A percentile compares a stretch with the other conserved stretches of the same genome.
These are phyloP conservation scores for Dryas iulia DNA, from an alignment of 1,140 invertebrate species.

Conservation along the genomic window DNA sequence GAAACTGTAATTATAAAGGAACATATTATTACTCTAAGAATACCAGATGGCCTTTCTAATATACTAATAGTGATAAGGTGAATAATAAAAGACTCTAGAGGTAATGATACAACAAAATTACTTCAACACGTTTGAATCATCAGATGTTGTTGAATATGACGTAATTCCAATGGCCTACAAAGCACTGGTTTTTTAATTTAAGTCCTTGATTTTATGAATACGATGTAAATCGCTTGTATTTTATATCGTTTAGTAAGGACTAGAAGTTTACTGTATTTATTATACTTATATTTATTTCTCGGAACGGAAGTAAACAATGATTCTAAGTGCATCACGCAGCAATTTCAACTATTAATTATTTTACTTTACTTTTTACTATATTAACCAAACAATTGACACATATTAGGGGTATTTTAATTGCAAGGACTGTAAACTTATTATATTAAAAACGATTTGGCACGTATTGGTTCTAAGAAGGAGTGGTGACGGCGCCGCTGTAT, in stretches of 20 bases:
- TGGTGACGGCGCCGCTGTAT: slow-evolving; percentile 69
- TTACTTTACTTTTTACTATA: not conserved
- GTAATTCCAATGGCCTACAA: slow-evolving; percentile 57
- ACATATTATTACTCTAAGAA: not conserved
- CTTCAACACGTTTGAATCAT: slow-evolving; percentile 47
- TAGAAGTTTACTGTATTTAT: no score
- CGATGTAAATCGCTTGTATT: not conserved
- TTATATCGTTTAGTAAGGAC: not conserved
- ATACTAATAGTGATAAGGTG: slow-evolving; percentile 8
- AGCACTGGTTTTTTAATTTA: slow-evolving; percentile 43
- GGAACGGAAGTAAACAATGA: not conserved
- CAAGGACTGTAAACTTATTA: slow-evolving; percentile 20
- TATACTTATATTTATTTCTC: no score
- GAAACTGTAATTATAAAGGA: not conserved
- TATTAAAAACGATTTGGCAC: slow-evolving; percentile 45
- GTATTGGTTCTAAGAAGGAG: slow-evolving; percentile 68
- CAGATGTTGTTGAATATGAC: slow-evolving; percentile 47
- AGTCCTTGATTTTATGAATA: not conserved
- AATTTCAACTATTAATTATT: not conserved
- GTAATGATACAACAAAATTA: slow-evolving; percentile 13
- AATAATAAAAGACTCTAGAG: slow-evolving; percentile 4
- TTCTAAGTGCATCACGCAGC: not conserved
- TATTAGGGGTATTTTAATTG: no score
- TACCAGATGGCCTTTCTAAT: slow-evolving; percentile 3
- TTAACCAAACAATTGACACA: not conserved